Base-by-base conservation (phyloP, 2,113 vertebrate genomes). In the Triplophysa dalaica region DNA sequence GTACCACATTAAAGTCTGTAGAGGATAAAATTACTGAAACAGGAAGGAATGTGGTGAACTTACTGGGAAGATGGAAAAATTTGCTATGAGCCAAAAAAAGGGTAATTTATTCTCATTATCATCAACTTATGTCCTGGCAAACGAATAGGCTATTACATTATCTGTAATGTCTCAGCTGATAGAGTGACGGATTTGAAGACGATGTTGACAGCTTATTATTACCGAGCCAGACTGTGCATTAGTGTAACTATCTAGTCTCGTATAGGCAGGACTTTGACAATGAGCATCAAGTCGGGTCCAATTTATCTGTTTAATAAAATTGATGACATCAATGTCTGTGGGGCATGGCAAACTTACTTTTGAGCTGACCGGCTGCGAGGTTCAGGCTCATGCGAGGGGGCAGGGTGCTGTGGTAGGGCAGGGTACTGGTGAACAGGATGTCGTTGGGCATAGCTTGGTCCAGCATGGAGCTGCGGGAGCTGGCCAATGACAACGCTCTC, bases 391-490 rank as follows among this genome's bases (percentile, higher is more conserved):
- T 91, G 73, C 92, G 87, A 0, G 93, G 89, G 3, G 94, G 94
- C 82, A 95, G 38, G 0, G 94, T 94, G 87, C 93, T 94, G 85
- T 92, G 93, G 81, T 94, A 93, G 0, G 94, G 93, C 0, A 94
- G 93, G 0, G 93, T 93, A 24, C 90, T 94, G 90, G 94, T 94
- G 90, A 95, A 95, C 69, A 95, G 89, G 84, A 93, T 94, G 80
- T 95, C 93, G 2, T 92, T 93, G 88, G 94, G 93, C 87, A 94
- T 74, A 1, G 91, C 93, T 50, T 95, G 94, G 83, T 95, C 95
- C 3, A 95, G 90, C 68, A 94, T 65, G 3, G 94, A 95, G 61
- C 93, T 95, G 1, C 92, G 92, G n/a, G 94, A 95, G 70, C 93
- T 93, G 64, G 90, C 90, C 0, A 93, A 91, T 19, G 94, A 94